Base-by-base conservation (phyloP, 2,888 invertebrate genomes). In the Microctonus brassicae region DNA sequence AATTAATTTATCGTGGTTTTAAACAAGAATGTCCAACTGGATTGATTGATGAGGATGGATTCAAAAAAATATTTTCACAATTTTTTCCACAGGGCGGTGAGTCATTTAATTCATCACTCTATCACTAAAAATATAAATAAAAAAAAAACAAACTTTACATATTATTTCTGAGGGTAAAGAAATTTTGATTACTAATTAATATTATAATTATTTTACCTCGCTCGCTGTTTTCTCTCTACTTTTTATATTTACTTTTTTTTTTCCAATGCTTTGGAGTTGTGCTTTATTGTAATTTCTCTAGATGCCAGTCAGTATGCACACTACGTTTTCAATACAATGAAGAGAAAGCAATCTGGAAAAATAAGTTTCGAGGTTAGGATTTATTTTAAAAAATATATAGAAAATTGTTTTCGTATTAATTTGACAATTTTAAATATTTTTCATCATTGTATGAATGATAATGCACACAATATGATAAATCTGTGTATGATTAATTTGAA, bases 241-340 rank as follows among this genome's bases (percentile, higher is more conserved):
- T 42, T n/a, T 17, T 22, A 33, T 36, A 34, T 53, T n/a, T 17
- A 53, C 17, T 33, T n/a, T 22, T 62, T 20, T 60, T 34, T 42
- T 20, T 55, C 20, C 42, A 20, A 39, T 63, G 57, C 57, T 64
- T 70, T 24, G 29, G 34, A 10, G 20, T 34, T 17, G 26, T 13
- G 67, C 58, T 60, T 67, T 65, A 47, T 7, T 47, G 17, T 73
- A 62, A 55, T 61, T 47, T 53, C 63, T 55, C 91, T 47, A 96
- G 96, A 96, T 88, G 94, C 96, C 42, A 93, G 93, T 66, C 93
- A 94, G 83, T 97, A 97, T 88, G 96, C 97, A 17, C 96, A 96
- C 86, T 95, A 94, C 86, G 96, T 97, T 68, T 97, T 97, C 91
- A 95, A 95, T 88, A 95, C 96, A 1, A 94, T 97, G 87, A 95